Conservation (phyloP, 2,113 vertebrate species). For the Chascanopsetta lugubris region DNA sequence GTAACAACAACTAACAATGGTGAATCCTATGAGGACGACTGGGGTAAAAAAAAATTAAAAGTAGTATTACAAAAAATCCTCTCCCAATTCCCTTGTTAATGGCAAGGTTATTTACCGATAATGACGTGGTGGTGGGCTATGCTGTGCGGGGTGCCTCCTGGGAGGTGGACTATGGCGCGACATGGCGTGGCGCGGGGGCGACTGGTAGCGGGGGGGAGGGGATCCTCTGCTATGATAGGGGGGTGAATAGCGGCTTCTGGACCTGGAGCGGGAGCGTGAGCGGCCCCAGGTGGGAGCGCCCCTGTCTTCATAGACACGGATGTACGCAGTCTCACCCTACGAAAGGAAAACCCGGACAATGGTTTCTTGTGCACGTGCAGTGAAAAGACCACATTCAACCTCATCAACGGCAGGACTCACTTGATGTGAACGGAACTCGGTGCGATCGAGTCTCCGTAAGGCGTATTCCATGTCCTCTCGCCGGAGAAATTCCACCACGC, state of each 20-base stretch:
- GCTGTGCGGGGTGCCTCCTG: conserved; percentile 69
- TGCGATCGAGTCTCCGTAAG: conserved; percentile 85
- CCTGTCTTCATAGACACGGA: conserved; percentile 89
- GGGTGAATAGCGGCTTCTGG: conserved; percentile 88
- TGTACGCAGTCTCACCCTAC: conserved; percentile 91
- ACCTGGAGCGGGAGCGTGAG: conserved; percentile 90
- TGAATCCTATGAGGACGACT: conserved; percentile 30
- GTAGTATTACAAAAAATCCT: conserved; percentile 54
- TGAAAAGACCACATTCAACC: not conserved
- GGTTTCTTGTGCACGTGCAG: not conserved
- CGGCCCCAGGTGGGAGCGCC: conserved; percentile 85
- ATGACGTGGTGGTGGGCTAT: conserved; percentile 82
- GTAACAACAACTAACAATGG: conserved; percentile 34
- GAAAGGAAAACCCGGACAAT: not conserved
- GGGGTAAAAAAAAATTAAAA: conserved; percentile 44
- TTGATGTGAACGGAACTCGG: conserved; percentile 87
- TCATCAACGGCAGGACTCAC: conserved; percentile 62
- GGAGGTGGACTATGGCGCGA: conserved; percentile 81
- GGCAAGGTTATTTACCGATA: conserved; percentile 72
- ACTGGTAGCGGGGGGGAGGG: conserved; percentile 87
- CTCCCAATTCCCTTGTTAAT: conserved; percentile 22
- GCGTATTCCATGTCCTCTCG: conserved; percentile 90
- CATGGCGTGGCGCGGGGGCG: conserved; percentile 84
- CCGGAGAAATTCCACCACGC: conserved; percentile 87
- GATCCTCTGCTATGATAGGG: conserved; percentile 89